A percentile compares a stretch with the other conserved stretches of the same genome.
These are phyloP conservation scores for Eupithecia subumbrata DNA, from an alignment of 2,888 invertebrate species.

Conservation along the genomic window DNA sequence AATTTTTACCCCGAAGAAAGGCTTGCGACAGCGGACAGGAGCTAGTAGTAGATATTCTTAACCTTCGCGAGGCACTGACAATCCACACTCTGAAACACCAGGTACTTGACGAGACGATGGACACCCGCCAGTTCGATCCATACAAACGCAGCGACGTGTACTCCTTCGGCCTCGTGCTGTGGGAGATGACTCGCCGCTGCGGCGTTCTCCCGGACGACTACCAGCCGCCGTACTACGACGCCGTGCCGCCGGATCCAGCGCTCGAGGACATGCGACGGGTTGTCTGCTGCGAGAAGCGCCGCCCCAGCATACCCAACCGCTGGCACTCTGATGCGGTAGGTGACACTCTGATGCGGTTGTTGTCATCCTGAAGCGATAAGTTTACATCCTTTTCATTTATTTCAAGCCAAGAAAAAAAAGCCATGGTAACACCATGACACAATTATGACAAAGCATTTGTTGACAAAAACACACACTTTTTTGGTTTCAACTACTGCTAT, in stretches of 20 bases:
- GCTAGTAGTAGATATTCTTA: too few species aligned
- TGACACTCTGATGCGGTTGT: constrained; percentile 86
- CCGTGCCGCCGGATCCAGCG: constrained; percentile 96
- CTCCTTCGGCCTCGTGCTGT: constrained; percentile 97
- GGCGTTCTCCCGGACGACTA: constrained; percentile 93
- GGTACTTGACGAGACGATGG: constrained; percentile 96
- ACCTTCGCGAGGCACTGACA: too few species aligned
- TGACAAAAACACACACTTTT: too few species aligned
- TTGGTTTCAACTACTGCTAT: too few species aligned
- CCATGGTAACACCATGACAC: too few species aligned
- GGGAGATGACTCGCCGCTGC: constrained; percentile 97
- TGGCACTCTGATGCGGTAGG: constrained; percentile 89
- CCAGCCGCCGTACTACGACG: constrained; percentile 97
- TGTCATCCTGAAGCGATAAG: too few species aligned
- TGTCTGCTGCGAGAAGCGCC: constrained; percentile 92
- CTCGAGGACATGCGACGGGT: constrained; percentile 97
- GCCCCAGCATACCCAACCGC: constrained; percentile 95
- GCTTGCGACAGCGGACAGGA: too few species aligned
- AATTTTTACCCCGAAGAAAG: too few species aligned
- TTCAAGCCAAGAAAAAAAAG: too few species aligned
- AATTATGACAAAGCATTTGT: too few species aligned
- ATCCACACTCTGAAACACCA: constrained; percentile 51
- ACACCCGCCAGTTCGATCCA: constrained; percentile 96
- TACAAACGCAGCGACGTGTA: constrained; percentile 99
- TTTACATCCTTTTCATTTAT: too few species aligned